Evolutionary conservation across 2,113 vertebrate species (phyloP), one percentile per base, ranked within the genome.

Genomic region (Centropus unirufus): DNA sequence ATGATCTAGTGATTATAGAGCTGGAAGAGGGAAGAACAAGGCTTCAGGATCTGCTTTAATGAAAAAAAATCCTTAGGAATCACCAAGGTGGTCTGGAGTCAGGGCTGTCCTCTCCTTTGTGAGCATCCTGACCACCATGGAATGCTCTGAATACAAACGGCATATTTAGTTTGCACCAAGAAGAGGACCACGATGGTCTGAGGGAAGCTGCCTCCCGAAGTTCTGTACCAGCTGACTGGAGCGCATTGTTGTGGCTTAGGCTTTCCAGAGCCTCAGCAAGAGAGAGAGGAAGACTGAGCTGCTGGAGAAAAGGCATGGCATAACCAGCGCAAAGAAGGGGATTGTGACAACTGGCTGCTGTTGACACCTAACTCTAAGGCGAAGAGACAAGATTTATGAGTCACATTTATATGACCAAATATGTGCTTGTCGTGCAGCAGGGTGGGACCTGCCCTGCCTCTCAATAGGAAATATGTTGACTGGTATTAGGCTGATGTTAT

Each of bases 401-500:
- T 92, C 94, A 96, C 42, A 59, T 74, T 74, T 88, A 14, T 67
- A 59, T 79, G 90, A 63, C 83, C 46, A 90, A 86, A 58, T 66
- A 34, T 10, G 8, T 88, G 79, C 67, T 88, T 77, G 52, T 58
- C 92, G 51, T 77, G 72, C 6, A 69, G 12, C 44, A 94, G 83
- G 90, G 88, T 93, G 88, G 79, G 68, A 61, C 83, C 88, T 70
- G 93, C 59, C 55, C 75, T 77, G 72, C 68, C 39, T 77, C 75
- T 70, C 79, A 15, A 3, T 52, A 62, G 88, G 88, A 90, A 95
- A 32, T 49, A 76, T 39, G 58, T 91, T 87, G 75, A 83, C 95
- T 95, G 78, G 88, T 92, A 94, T 40, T 9, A 88, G 55, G 79
- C 55, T 94, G 93, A 94, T 95, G 85, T 92, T 95, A 94, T 85